Base-by-base conservation (phyloP, 2,888 invertebrate genomes). In the Trissonchulus sp. region DNA sequence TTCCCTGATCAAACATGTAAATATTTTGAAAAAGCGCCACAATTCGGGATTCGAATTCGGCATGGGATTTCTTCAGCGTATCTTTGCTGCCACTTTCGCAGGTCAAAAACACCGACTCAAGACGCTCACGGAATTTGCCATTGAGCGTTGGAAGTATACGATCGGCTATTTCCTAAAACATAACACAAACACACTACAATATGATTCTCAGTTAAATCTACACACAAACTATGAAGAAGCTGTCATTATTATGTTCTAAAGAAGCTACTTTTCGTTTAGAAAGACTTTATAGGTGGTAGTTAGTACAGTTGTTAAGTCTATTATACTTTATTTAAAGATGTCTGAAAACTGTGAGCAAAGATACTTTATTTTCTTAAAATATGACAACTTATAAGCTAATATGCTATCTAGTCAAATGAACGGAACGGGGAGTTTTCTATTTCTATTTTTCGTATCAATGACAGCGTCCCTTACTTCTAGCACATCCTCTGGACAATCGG, bases 1-100 rank as follows among this genome's bases (percentile, higher is more conserved):
- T 34, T 23, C 78, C 78, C 0, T 78, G 75, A 71, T 80, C 81
- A 72, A 80, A 80, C 1, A 79, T 72, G 60, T 78, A 79, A 73
- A 80, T 75, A n/a, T 78, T 79, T 48, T 79, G 78, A 69, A 80
- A 81, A 1, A 81, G 62, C 30, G 75, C 74, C 3, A 69, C 62
- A 31, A 79, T 76, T 28, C 78, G 77, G 1, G 77, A 77, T 15
- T 78, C 77, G 8, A 80, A 77, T 2, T 78, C 77, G 28, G 74
- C 75, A 63, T 80, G 74, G 1, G 76, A 3, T 31, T 73, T 72
- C 62, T 75, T 75, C 36, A 60, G 34, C 3, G 71, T 33, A 8
- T 69, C 31, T 34, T 36, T 31, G 36, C 34, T 34, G 36, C 2
- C 34, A 69, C 68, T 65, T 8, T 34, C 35, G 28, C 35, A 35